Evolutionary conservation across 2,113 vertebrate species (phyloP), one percentile per base, ranked within the genome.

Genomic region (Cathartes aura): DNA sequence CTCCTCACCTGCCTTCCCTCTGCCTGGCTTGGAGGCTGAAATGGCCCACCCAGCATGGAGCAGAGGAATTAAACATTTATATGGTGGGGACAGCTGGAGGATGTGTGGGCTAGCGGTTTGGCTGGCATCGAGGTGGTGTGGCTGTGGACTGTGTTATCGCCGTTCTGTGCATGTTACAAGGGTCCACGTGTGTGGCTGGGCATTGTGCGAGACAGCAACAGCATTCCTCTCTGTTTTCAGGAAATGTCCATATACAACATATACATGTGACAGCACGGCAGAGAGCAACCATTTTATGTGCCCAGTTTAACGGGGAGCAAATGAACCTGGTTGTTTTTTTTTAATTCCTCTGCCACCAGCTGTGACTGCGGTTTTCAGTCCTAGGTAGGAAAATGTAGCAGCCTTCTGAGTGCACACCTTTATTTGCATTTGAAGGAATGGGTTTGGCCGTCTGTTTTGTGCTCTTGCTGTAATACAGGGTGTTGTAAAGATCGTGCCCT

Each of bases 371-470:
- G 42, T 45, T 97, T 96, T 96, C 95, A 67, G 76, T 95, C 88
- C 85, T 88, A 75, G 36, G 48, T 42, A 83, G 78, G 63, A 94
- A 88, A 93, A 64, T 15, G 19, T n/a, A 19, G 29, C 60, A 48
- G 27, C 52, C 12, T 71, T 86, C 78, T 26, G 26, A 83, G 36
- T 14, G 1, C 74, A n/a, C 16, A 8, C 19, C 30, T 82, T 80
- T 68, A 45, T 86, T 89, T 94, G 72, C 82, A 8, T 43, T 95
- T 83, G 60, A 85, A 70, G 59, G 79, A 75, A 48, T 43, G 67
- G n/a, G 68, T 96, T 60, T 91, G 81, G 73, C 87, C 56, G 67
- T 43, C 67, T 89, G 73, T 56, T 97, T 88, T 88, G 89, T 93
- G 66, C 89, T 91, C 50, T 93, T 84, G 67, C 73, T 74, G 82